Percentiles rank a stretch among this genome's conserved stretches.
Conservation (phyloP, 2,113 vertebrate species). For the Ictalurus punctatus region DNA sequence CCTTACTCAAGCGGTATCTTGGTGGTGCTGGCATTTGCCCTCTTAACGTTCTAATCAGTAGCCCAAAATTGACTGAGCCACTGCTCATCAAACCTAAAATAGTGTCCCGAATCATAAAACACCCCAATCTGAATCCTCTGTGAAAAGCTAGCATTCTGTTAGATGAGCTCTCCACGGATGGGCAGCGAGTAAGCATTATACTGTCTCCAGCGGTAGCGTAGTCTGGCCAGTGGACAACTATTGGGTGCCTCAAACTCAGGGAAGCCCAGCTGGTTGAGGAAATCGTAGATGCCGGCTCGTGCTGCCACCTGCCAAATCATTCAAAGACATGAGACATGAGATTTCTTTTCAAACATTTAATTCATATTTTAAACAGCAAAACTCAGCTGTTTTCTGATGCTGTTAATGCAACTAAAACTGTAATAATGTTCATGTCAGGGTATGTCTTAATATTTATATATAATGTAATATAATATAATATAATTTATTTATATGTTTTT, state of each 20-base stretch:
- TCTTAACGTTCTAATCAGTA: not conserved
- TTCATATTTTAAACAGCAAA: not conserved
- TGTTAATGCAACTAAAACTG: not conserved
- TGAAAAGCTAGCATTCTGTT: conserved; percentile 47
- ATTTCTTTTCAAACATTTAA: not conserved
- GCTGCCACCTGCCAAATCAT: conserved; percentile 73
- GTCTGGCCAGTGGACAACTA: conserved; percentile 64
- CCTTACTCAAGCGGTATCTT: not conserved
- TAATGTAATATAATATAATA: not conserved
- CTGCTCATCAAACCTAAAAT: not conserved
- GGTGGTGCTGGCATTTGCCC: not conserved
- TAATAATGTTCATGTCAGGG: not conserved
- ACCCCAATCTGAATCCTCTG: not conserved
- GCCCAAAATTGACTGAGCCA: not conserved
- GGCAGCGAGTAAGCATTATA: conserved; percentile 62
- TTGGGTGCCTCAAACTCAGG: conserved; percentile 75
- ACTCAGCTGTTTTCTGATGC: not conserved
- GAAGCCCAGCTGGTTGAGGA: conserved; percentile 82
- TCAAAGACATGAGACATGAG: not conserved
- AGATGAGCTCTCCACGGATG: conserved; percentile 71
- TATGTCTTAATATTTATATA: not conserved
- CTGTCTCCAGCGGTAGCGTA: conserved; percentile 80
- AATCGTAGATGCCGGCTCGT: conserved; percentile 77
- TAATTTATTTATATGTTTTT: no score
- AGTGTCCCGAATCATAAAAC: not conserved